phyloP scores from a whole-genome alignment of 2,888 invertebrate species.

The Perizoma flavofasciatum region DNA sequence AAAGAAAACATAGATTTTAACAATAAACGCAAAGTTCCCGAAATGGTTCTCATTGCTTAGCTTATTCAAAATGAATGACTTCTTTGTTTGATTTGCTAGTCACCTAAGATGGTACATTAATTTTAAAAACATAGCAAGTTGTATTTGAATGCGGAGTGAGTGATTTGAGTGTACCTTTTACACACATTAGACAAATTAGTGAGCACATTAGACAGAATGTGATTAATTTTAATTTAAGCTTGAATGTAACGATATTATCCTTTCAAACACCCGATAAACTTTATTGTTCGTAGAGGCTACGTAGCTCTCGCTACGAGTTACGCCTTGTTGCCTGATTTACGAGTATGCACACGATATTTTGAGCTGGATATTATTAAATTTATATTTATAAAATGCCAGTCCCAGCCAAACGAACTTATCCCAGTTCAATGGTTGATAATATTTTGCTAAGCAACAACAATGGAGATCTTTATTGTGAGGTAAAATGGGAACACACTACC shows the following conservation, averaged over 20 bases:
- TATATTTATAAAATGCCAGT: constrained; percentile 13
- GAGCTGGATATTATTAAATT: constrained; percentile 11
- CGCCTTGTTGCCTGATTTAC: constrained; percentile 16
- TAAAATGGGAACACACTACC: constrained; percentile 20
- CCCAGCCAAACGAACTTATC: constrained; percentile 10
- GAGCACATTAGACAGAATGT: too few species aligned
- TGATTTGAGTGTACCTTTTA: too few species aligned
- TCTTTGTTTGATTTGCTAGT: too few species aligned
- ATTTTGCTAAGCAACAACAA: constrained; percentile 28
- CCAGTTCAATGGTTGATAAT: constrained; percentile 25
- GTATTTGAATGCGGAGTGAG: too few species aligned
- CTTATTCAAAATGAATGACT: not conserved
- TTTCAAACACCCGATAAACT: not conserved
- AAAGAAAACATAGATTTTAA: not conserved
- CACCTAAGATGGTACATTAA: too few species aligned
- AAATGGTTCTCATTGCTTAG: not conserved
- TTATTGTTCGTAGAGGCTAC: constrained; percentile 18
- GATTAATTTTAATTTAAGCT: too few species aligned
- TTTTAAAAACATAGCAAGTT: too few species aligned
- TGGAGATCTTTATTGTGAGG: constrained; percentile 19
- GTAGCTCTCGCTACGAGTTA: constrained; percentile 25
- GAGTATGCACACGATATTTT: constrained; percentile 9
- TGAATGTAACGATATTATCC: not conserved
- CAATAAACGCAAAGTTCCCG: not conserved
- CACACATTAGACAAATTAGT: too few species aligned